Evolutionary conservation across 1,140 invertebrate species (phyloP).

Genomic region (Drosophila parabipectinata): DNA sequence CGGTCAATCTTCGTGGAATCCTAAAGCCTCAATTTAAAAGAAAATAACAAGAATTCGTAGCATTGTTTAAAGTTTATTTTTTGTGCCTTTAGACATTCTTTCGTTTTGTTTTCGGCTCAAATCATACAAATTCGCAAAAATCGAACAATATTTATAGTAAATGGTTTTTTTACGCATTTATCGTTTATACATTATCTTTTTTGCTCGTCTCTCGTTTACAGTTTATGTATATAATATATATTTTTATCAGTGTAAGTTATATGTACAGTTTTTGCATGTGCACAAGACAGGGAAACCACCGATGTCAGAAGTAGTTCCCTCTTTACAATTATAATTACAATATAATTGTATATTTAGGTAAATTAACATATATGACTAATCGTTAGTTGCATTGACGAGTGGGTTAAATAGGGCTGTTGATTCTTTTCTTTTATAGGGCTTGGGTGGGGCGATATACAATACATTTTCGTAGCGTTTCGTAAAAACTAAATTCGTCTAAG

Average conservation of each 20-base stretch:
- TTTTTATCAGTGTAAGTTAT: slow-evolving; percentile 44
- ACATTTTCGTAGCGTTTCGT: slow-evolving; percentile 46
- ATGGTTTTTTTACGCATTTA: slow-evolving; percentile 8
- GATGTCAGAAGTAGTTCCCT: slow-evolving; percentile 34
- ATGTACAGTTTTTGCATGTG: slow-evolving; percentile 64
- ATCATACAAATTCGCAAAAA: slow-evolving; percentile 47
- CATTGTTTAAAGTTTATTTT: slow-evolving; percentile 46
- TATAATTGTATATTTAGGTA: slow-evolving; percentile 28
- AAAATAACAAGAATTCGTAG: slow-evolving; percentile 2
- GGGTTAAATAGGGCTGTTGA: slow-evolving; percentile 8
- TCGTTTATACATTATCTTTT: slow-evolving; percentile 33
- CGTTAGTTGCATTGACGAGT: slow-evolving; percentile 60
- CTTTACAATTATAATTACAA: slow-evolving; percentile 46
- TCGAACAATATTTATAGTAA: slow-evolving; percentile 41
- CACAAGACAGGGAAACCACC: slow-evolving; percentile 64
- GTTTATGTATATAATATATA: slow-evolving; percentile 26
- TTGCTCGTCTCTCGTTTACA: slow-evolving; percentile 29
- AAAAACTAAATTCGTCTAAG: slow-evolving; percentile 44
- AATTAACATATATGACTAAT: slow-evolving; percentile 55
- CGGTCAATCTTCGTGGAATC: neutral
- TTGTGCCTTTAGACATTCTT: slow-evolving; percentile 9
- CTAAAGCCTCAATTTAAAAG: neutral
- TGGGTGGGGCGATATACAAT: slow-evolving; percentile 59
- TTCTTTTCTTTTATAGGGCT: slow-evolving; percentile 13
- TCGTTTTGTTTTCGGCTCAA: slow-evolving; percentile 19